Evolutionary conservation across 1,140 invertebrate species (phyloP), one percentile per base, ranked within the genome.

Genomic region (Drosophila triauraria): DNA sequence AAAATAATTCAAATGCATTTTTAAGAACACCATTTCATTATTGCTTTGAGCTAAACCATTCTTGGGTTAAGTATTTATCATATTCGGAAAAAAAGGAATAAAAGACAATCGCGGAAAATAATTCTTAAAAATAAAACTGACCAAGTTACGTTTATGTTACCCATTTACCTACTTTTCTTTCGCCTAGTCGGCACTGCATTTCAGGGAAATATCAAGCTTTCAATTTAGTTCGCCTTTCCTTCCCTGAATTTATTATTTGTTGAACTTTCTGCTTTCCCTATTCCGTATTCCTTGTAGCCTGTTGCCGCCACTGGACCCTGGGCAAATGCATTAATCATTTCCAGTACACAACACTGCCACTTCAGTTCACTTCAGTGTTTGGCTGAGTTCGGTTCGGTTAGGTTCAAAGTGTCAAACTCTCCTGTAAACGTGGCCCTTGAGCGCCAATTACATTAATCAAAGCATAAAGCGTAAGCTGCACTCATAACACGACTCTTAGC

Each of bases 381-480:
- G 32, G 32, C 9, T 35, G 9, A 38, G 51, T 15, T 54, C 13
- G 32, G 9, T 15, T 35, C 54, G 4, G 20, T 35, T 38, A 35
- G 35, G 70, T 67, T 80, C 54, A 60, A 80, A 77, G 51, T 82
- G 75, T 71, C 82, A 75, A 75, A 80, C 67, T 54, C 38, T 50
- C n/a, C 50, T 25, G 61, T 38, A 65, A 35, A 35, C 42, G 43
- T 40, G 53, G 42, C 51, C 83, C 76, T 51, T 58, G 83, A 74
- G 78, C 77, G 57, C 61, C 80, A 88, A 87, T 88, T 87, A 87
- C 83, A 87, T 87, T 87, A 86, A 86, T 86, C 83, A 88, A 74
- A 72, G 80, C 72, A 63, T 65, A 67, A 65, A 85, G 47, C 54
- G 48, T 61, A 69, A 67, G 63, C 80, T 79, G 62, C 74, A 77